Evolutionary conservation across 2,888 invertebrate genomes (phyloP), one percentile per base, ranked within the genome.

Genomic region (Harpagoxenus sublaevis): DNA sequence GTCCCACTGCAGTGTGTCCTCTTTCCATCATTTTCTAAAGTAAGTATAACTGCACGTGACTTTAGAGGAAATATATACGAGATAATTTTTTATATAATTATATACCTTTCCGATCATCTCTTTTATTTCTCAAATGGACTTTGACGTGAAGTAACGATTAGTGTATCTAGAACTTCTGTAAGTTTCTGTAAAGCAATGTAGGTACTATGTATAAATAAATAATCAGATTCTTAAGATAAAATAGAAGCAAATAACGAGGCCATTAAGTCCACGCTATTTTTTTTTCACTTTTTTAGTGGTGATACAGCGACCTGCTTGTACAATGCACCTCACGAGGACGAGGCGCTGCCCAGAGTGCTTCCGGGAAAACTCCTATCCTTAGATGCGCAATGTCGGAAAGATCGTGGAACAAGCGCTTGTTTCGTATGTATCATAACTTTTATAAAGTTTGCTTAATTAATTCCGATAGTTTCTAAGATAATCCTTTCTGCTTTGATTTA

Each of bases 11-110:
- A 98, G 98, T 92, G 97, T 98, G 81, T 97, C 98, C 90, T 98
- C 98, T 94, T 99, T 99, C 95, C 98, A 99, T 95, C 99, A 99
- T 95, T 99, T 99, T 95, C 96, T 99, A 89, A 98, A 99, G 99
- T 99, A 95, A 96, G 97, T 95, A 73, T 95, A 73, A 68, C 68
- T 42, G 12, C 48, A 35, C 3, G 35, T 1, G 18, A 12, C 12
- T 23, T 51, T 15, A 4, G 9, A 9, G 8, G 10, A 42, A 48
- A 48, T 48, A 0, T 48, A 0, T 48, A 15, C n/a, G n/a, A 42
- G n/a, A 23, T 2, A 53, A 15, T 6, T 71, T 15, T 51, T 35
- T 35, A n/a, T 18, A 53, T 31, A 35, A 18, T 70, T 53, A 8
- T 9, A n/a, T 48, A 10, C 1, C 48, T 23, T 53, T 70, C 1